Evolutionary conservation across 2,888 invertebrate genomes (phyloP).

Genomic region (Helobdella robusta): DNA sequence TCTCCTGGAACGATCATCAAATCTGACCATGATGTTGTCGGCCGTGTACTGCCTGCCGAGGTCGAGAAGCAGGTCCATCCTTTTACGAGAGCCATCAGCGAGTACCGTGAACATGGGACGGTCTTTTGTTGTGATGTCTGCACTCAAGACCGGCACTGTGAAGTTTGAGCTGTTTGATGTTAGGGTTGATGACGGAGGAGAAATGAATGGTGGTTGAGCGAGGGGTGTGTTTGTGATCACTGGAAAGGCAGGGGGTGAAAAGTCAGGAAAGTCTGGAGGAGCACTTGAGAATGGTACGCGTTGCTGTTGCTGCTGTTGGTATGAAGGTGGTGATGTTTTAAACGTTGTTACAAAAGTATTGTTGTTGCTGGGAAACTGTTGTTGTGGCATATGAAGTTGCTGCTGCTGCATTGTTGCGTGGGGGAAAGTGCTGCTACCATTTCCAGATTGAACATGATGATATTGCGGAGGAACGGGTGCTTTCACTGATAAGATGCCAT

Average conservation of each 20-base stretch:
- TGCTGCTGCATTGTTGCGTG: neutral
- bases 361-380: neutral
- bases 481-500: conserved; percentile 31
- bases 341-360: neutral
- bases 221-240: neutral
- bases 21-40: conserved; percentile 31
- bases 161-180: conserved; percentile 9
- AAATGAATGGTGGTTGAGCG: neutral
- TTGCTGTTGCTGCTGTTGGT: neutral
- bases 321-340: neutral
- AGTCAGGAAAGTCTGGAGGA: neutral
- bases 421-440: too few species aligned
- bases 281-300: neutral
- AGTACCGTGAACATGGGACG: conserved; percentile 18
- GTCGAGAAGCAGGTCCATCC: conserved; percentile 30
- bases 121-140: conserved; percentile 15
- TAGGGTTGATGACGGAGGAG: too few species aligned
- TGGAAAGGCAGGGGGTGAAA: neutral
- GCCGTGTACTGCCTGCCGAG: conserved; percentile 29
- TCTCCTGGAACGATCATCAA: conserved; percentile 26
- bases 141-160: conserved; percentile 22
- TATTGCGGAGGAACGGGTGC: conserved; percentile 32
- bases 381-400: neutral
- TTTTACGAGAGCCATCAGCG: conserved; percentile 17
- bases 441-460: conserved; percentile 15